These are phyloP conservation scores for Galeopsomyia nigrocyanea DNA, from an alignment of 2,888 invertebrate species.

Conservation along the genomic window DNA sequence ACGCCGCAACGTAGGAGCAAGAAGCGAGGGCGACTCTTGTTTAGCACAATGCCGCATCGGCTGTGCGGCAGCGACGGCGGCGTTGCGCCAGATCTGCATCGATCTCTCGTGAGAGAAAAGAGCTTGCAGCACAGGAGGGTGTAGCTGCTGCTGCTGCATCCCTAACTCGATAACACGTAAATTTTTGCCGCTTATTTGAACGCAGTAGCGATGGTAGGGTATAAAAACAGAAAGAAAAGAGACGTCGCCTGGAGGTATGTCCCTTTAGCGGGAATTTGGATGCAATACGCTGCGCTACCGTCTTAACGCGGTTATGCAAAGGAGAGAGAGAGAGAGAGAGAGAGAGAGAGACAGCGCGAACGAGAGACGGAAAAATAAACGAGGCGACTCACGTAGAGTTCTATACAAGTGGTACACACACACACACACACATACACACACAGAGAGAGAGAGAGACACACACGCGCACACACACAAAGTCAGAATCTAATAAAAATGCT, in stretches of 20 bases:
- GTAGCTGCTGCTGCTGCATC: background rate
- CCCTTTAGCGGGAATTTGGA: background rate
- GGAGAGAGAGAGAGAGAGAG: no score
- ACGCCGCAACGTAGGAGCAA: background rate
- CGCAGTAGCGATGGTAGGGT: background rate
- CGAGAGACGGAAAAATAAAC: conserved; percentile 14
- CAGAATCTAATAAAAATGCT: conserved; percentile 44
- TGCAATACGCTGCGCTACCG: conserved; percentile 18
- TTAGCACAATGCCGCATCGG: no score
- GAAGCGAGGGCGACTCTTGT: no score
- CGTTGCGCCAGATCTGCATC: no score
- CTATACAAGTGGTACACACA: conserved; percentile 8
- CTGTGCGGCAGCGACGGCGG: no score
- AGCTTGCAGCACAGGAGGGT: no score
- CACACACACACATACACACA: background rate
- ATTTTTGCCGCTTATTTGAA: conserved; percentile 23
- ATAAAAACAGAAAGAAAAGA: conserved; percentile 1
- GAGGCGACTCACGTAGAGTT: conserved; percentile 26
- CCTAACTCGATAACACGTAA: conserved; percentile 32
- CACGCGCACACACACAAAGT: conserved; percentile 15
- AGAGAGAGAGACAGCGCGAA: background rate
- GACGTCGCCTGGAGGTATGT: background rate
- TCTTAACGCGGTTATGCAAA: conserved; percentile 41
- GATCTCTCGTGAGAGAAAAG: background rate
- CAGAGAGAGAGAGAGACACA: no score